phyloP scores from a whole-genome alignment of 2,113 vertebrate genomes.

The Pseudolaguvia tuberculata region DNA sequence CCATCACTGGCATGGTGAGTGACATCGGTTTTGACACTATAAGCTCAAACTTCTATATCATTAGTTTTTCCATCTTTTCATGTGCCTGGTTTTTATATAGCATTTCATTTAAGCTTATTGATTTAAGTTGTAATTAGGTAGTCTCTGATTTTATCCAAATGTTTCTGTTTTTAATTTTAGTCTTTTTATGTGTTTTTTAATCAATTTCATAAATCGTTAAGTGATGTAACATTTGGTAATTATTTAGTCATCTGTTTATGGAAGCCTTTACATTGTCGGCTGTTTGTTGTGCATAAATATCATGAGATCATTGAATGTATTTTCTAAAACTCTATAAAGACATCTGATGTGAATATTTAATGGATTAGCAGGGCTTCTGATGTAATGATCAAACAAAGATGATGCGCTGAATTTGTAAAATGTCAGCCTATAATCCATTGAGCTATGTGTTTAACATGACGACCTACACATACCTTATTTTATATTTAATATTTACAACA shows the following conservation, averaged over 20 bases:
- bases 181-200: slow-evolving; percentile 9
- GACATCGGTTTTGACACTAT: slow-evolving; percentile 37
- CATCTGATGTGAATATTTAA: neutral
- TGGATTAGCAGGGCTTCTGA: neutral
- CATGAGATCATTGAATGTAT: neutral
- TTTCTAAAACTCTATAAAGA: neutral
- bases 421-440: neutral
- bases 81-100: slow-evolving; percentile 14
- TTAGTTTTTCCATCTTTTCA: slow-evolving; percentile 19
- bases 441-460: neutral
- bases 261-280: neutral
- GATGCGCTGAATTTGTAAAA: slow-evolving; percentile 6
- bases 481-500: neutral
- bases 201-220: neutral
- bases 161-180: slow-evolving; percentile 13
- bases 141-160: neutral
- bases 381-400: neutral
- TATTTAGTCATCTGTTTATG: neutral
- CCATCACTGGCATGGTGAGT: slow-evolving; percentile 95
- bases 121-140: slow-evolving; percentile 7
- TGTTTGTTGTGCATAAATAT: neutral
- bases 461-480: neutral
- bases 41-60: slow-evolving; percentile 23
- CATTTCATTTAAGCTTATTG: neutral
- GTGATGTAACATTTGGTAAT: neutral